Conservation (phyloP, 2,888 invertebrate genomes). For the Buathra laborator region DNA sequence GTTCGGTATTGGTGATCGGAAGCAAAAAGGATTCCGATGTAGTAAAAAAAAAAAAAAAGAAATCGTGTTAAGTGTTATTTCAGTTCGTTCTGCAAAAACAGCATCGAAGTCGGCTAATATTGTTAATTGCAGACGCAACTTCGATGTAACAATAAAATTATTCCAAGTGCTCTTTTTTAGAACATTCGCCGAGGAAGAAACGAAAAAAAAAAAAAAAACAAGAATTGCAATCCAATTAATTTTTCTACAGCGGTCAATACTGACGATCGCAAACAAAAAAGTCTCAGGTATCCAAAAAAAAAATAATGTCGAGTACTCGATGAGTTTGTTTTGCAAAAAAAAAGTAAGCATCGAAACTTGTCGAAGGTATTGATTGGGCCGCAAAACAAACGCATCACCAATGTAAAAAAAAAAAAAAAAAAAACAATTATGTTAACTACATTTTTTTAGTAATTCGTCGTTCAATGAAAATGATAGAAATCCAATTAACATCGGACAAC, state of each 20-base stretch:
- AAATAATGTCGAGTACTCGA: background rate
- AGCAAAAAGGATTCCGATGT: background rate
- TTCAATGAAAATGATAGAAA: background rate
- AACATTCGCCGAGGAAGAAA: no score
- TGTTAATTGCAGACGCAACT: no score
- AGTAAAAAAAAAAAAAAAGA: background rate
- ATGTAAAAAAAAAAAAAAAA: background rate
- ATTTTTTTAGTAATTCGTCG: background rate
- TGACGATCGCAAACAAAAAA: background rate
- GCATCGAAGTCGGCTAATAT: no score
- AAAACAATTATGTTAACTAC: background rate
- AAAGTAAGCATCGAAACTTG: background rate
- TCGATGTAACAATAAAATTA: no score
- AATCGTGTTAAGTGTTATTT: background rate
- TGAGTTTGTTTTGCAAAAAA: background rate
- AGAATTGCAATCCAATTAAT: background rate
- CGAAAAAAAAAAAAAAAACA: no score
- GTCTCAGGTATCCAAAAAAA: background rate
- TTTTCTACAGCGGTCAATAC: background rate
- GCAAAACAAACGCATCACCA: no score
- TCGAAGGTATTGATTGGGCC: no score
- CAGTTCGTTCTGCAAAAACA: no score
- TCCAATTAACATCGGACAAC: background rate
- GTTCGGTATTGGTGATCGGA: background rate
- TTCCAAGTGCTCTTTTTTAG: background rate